These are phyloP conservation scores for Laspeyria flexula DNA, from an alignment of 2,888 invertebrate genomes.

Conservation along the genomic window DNA sequence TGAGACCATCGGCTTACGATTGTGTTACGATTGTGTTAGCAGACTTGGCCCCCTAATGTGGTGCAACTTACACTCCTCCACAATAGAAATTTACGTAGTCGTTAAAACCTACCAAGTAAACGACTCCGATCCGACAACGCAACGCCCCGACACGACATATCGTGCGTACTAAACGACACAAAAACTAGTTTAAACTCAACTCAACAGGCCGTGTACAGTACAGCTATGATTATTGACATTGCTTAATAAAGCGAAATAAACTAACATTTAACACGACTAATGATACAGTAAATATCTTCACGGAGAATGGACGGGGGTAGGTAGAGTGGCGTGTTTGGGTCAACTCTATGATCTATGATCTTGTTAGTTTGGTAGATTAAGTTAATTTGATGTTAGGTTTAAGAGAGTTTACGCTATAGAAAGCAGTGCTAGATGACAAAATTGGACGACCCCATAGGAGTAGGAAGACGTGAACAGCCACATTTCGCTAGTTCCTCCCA, in stretches of 20 bases:
- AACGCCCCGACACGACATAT: constrained; percentile 22
- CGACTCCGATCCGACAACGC: background rate
- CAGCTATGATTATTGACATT: constrained; percentile 38
- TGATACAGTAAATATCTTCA: constrained; percentile 27
- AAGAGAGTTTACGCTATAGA: too few relatives aligned
- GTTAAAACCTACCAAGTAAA: background rate
- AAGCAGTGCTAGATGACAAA: too few relatives aligned
- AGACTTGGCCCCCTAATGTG: too few relatives aligned
- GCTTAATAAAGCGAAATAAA: constrained; percentile 46
- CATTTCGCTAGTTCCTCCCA: too few relatives aligned
- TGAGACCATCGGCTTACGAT: too few relatives aligned
- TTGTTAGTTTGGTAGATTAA: constrained; percentile 1
- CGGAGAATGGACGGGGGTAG: constrained; percentile 7
- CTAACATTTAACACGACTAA: constrained; percentile 32
- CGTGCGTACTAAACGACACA: constrained; percentile 37
- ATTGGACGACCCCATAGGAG: too few relatives aligned
- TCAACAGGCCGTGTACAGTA: constrained; percentile 38
- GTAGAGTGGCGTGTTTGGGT: constrained; percentile 21
- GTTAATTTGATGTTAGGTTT: background rate
- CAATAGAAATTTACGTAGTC: too few relatives aligned
- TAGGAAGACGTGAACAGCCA: too few relatives aligned
- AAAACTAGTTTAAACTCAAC: constrained; percentile 36
- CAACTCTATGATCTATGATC: constrained; percentile 6
- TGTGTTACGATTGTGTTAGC: too few relatives aligned
- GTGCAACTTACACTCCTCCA: too few relatives aligned